Evolutionary conservation across 2,888 invertebrate genomes (phyloP).

Genomic region (Lysandra bellargus): DNA sequence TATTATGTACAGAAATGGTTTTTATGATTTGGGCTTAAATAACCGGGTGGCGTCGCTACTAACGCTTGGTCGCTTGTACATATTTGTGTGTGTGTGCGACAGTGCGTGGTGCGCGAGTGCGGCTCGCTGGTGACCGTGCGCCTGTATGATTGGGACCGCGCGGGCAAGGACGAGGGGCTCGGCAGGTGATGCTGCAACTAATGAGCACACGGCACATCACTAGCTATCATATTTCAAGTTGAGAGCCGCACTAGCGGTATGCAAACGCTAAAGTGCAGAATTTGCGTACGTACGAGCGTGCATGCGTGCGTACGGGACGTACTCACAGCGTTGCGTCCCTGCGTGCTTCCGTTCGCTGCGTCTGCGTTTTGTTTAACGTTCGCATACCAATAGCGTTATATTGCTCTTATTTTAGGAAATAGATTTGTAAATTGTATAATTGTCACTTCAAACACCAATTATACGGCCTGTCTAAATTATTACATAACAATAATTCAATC

Average conservation of each 20-base stretch:
- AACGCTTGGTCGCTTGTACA: constrained; percentile 38
- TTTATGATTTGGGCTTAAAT: background rate
- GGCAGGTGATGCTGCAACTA: constrained; percentile 84
- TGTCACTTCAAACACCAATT: background rate
- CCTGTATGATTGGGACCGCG: constrained; percentile 95
- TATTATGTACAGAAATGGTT: background rate
- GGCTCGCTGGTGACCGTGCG: constrained; percentile 71
- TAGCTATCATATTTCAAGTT: constrained; percentile 6
- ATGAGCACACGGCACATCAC: constrained; percentile 11
- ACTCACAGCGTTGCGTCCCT: background rate
- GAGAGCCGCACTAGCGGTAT: background rate
- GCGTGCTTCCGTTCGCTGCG: background rate
- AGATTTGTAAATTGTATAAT: background rate
- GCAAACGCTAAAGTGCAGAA: background rate
- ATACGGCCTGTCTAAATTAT: background rate
- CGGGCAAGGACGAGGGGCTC: constrained; percentile 94
- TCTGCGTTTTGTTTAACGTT: background rate
- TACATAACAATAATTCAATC: background rate
- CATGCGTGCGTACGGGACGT: background rate
- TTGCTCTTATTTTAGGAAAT: background rate
- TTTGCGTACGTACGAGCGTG: background rate
- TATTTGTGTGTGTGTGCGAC: constrained; percentile 64
- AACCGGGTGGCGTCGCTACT: constrained; percentile 16
- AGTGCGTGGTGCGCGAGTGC: constrained; percentile 68
- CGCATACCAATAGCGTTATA: background rate